phyloP scores from a whole-genome alignment of 2,113 vertebrate genomes.

The Neolamprologus sp. region DNA sequence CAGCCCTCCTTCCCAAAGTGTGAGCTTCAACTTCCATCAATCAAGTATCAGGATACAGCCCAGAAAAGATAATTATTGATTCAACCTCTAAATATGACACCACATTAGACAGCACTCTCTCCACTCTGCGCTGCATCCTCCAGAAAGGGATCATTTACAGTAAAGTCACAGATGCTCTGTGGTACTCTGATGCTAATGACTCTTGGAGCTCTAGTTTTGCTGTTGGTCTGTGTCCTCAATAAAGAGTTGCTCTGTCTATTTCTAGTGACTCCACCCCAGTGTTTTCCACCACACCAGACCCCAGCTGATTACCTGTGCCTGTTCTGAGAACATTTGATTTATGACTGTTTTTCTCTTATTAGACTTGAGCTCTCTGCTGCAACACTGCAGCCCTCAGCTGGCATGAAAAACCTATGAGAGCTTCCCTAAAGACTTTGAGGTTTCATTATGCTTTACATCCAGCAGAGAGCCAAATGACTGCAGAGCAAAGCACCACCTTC shows the following conservation, averaged over 20 bases:
- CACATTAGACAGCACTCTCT: not conserved
- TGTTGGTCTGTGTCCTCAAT: constrained; percentile 33
- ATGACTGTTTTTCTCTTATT: constrained; percentile 27
- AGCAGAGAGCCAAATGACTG: not conserved
- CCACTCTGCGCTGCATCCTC: not conserved
- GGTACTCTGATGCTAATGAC: not conserved
- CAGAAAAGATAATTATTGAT: not conserved
- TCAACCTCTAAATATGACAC: not conserved
- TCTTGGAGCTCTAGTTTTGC: constrained; percentile 11
- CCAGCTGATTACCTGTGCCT: constrained; percentile 23
- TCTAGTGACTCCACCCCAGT: constrained; percentile 36
- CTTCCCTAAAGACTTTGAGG: constrained; percentile 25
- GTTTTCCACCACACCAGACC: constrained; percentile 6
- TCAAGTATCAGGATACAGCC: not conserved
- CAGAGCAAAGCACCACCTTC: not conserved
- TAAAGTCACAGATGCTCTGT: not conserved
- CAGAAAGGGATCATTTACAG: not conserved
- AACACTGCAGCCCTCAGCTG: not conserved
- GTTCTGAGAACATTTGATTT: constrained; percentile 35
- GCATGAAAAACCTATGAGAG: not conserved
- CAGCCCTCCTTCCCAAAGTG: not conserved
- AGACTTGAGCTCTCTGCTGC: not conserved
- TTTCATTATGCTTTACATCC: not conserved
- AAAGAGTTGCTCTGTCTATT: constrained; percentile 28
- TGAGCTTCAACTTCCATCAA: not conserved